phyloP scores from a whole-genome alignment of 1,140 invertebrate genomes.

The Drosophila santomea region DNA sequence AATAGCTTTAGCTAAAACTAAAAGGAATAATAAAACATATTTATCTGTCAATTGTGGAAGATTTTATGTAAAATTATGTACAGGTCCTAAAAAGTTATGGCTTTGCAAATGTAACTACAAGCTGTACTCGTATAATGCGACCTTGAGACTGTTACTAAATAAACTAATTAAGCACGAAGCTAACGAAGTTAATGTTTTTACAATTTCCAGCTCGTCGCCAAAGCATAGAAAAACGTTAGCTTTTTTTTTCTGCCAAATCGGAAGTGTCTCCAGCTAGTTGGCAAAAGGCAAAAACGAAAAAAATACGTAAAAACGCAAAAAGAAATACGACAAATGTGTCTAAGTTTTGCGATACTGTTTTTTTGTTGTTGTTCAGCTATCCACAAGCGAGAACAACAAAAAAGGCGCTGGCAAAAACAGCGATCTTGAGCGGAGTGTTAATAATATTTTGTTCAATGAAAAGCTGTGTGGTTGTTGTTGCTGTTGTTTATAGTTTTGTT shows the following conservation, averaged over 20 bases:
- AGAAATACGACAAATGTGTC: conserved; percentile 13
- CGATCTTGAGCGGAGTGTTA: conserved; percentile 80
- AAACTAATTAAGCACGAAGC: conserved; percentile 1
- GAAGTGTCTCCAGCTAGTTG: conserved; percentile 46
- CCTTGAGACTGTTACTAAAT: conserved; percentile 5
- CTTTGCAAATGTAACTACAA: neutral
- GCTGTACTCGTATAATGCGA: neutral
- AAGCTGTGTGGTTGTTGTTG: conserved; percentile 57
- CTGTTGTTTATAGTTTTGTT: conserved; percentile 31
- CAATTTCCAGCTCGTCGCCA: conserved; percentile 22
- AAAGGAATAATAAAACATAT: too few relatives aligned
- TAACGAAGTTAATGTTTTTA: conserved; percentile 9
- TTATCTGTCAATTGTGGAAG: too few relatives aligned
- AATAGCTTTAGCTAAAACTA: too few relatives aligned
- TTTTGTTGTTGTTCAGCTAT: conserved; percentile 1
- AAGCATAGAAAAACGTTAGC: conserved; percentile 34
- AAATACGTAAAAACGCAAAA: conserved; percentile 1
- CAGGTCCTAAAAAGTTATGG: neutral
- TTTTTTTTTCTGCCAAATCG: conserved; percentile 51
- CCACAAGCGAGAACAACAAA: conserved; percentile 19
- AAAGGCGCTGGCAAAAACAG: conserved; percentile 29
- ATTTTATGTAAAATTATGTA: neutral
- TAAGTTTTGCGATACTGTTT: conserved; percentile 32
- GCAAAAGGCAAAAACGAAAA: neutral
- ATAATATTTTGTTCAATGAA: conserved; percentile 82